phyloP scores from a whole-genome alignment of 1,140 invertebrate species.

The Neoseiulus cucumeris region DNA sequence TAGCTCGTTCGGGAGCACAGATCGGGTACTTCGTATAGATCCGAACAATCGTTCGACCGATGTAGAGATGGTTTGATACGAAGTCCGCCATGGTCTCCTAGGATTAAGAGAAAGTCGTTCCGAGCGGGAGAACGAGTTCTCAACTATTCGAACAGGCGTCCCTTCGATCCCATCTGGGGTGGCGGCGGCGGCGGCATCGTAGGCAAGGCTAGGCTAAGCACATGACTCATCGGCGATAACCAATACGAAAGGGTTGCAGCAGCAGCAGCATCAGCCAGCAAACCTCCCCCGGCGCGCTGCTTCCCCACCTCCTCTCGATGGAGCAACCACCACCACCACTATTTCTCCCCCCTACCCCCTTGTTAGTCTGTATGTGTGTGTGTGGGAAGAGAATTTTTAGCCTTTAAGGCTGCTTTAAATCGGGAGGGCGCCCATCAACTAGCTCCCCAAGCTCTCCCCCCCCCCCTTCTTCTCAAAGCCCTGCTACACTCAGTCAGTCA shows the following conservation, averaged over 20 bases:
- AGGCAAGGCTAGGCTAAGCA: background rate
- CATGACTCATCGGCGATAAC: slow-evolving; percentile 10
- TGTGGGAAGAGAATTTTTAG: slow-evolving; percentile 12
- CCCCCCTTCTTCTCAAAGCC: too few species aligned
- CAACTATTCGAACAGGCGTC: slow-evolving; percentile 10
- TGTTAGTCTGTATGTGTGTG: background rate
- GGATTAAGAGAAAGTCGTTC: too few species aligned
- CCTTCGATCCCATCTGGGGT: background rate
- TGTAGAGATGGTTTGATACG: too few species aligned
- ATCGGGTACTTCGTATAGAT: too few species aligned
- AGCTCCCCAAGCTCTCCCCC: too few species aligned
- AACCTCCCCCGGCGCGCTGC: background rate
- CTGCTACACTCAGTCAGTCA: too few species aligned
- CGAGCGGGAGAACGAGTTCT: background rate
- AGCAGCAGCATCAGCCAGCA: background rate
- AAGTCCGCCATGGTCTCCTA: too few species aligned
- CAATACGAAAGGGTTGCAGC: slow-evolving; percentile 10
- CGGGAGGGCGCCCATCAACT: too few species aligned
- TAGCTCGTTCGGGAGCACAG: too few species aligned
- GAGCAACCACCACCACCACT: background rate
- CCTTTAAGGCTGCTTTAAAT: background rate
- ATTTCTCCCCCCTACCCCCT: background rate
- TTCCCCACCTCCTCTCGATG: background rate
- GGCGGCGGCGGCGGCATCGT: background rate
- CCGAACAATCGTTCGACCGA: too few species aligned